These are phyloP conservation scores for Oscheius onirici DNA, from an alignment of 2,888 invertebrate species.

Conservation along the genomic window DNA sequence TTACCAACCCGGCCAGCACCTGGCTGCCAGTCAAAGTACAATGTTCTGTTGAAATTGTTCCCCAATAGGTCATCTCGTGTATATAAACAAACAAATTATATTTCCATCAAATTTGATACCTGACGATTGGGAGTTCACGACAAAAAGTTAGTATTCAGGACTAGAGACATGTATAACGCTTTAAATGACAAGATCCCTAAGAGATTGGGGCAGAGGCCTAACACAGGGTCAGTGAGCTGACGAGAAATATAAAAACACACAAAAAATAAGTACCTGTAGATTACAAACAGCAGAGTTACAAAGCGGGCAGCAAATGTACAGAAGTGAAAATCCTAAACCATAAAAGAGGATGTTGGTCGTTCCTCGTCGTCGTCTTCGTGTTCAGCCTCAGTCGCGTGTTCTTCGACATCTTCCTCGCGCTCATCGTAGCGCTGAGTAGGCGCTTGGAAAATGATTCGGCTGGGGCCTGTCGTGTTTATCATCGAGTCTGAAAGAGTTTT, in stretches of 20 bases:
- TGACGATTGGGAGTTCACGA: background rate
- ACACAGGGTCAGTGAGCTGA: conserved; percentile 25
- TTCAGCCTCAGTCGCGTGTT: background rate
- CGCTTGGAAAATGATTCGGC: conserved; percentile 14
- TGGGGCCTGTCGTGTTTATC: conserved; percentile 8
- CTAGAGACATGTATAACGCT: background rate
- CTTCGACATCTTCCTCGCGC: conserved; percentile 9
- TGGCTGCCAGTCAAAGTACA: conserved; percentile 62
- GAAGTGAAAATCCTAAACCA: conserved; percentile 17
- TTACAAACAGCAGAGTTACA: conserved; percentile 3
- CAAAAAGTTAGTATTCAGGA: background rate
- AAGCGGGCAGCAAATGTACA: background rate
- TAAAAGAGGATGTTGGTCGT: conserved; percentile 6
- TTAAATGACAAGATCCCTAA: conserved; percentile 19
- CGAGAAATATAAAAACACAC: background rate
- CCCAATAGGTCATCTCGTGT: conserved; percentile 9
- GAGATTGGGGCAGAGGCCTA: background rate
- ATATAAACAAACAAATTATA: conserved; percentile 6
- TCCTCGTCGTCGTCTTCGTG: conserved; percentile 12
- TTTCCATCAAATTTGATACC: background rate
- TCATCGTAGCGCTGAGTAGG: conserved; percentile 10
- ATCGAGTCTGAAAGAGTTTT: conserved; percentile 15
- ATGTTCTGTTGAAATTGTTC: conserved; percentile 33
- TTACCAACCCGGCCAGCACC: conserved; percentile 55
- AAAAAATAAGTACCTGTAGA: conserved; percentile 6